phyloP scores from a whole-genome alignment of 2,113 vertebrate genomes.

The Callospermophilus lateralis region DNA sequence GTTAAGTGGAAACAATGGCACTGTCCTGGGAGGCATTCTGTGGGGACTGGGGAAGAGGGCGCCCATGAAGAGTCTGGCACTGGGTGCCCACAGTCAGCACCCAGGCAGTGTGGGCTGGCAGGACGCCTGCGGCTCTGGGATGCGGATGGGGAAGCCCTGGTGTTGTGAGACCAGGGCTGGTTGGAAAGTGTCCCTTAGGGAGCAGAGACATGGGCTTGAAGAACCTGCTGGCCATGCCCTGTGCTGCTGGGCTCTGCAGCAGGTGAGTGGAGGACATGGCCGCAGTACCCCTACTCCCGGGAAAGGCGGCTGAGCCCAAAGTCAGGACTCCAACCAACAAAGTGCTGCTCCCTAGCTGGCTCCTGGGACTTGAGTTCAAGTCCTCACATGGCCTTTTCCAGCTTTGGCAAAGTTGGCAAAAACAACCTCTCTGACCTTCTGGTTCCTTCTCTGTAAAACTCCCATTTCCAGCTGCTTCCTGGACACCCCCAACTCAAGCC shows the following conservation, averaged over 20 bases:
- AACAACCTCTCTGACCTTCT: slow-evolving; percentile 31
- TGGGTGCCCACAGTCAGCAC: neutral
- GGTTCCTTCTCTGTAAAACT: slow-evolving; percentile 26
- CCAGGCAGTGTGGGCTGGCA: neutral
- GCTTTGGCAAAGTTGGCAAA: neutral
- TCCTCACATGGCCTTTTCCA: neutral
- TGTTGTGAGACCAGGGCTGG: neutral
- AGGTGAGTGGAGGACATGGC: neutral
- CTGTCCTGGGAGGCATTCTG: neutral
- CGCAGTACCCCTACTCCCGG: neutral
- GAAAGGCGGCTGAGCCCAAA: neutral
- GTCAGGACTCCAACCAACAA: neutral
- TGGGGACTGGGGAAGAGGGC: neutral
- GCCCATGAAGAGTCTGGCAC: neutral
- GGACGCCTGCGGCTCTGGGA: neutral
- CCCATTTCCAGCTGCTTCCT: slow-evolving; percentile 29
- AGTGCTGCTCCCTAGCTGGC: neutral
- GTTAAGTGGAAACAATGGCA: neutral
- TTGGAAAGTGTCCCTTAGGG: neutral
- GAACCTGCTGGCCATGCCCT: neutral
- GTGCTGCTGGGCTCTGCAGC: neutral
- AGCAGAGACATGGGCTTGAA: neutral
- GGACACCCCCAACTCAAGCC: neutral
- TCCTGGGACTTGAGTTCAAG: neutral
- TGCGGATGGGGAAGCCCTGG: neutral